Base-by-base conservation (phyloP, 2,888 invertebrate species). In the Noctua pronuba region DNA sequence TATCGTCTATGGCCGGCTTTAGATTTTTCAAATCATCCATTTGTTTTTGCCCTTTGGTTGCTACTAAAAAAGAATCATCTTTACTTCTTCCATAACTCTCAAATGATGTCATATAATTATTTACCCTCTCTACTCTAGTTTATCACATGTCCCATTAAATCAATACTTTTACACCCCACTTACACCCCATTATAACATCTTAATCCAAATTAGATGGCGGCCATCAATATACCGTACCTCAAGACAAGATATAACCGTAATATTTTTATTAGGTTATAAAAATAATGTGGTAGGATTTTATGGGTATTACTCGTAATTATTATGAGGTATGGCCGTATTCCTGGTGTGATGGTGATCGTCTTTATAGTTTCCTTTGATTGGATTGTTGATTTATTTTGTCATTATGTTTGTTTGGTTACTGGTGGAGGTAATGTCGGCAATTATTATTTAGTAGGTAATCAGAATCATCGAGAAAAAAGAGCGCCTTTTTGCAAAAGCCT, bases 221-320 rank as follows among this genome's bases (percentile, higher is more conserved):
- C 84, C 92, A 91, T 92, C 92, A 93, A 93, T 93, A 92, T 79
- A 83, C 79, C 74, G 83, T 82, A 84, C 79, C 60, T 68, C 81
- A 60, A 86, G 86, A 86, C 86, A 83, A 86, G 79, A 84, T 77
- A 80, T 69, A 67, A 71, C 84, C 87, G 80, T 92, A 88, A 89
- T 88, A 88, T 90, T 90, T 92, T 94, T 92, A 94, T 90, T 91
- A 87, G 75, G 90, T 52, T 89, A 92, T 94, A 94, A 94, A 94
- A 94, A 94, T 94, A 92, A 94, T 92, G 88, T 89, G 76, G 84
- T 24, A 70, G 49, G 82, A 91, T 90, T 94, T 93, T 88, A 87
- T 89, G 86, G 85, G 84, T 86, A 91, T 93, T 92, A 90, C 91
- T 92, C 91, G 89, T 94, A 94, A 94, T 94, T 92, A 94, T 94